Percentiles rank a stretch among this genome's conserved stretches.
These are phyloP conservation scores for Hestina assimilis DNA, from an alignment of 1,140 invertebrate species.

Conservation along the genomic window DNA sequence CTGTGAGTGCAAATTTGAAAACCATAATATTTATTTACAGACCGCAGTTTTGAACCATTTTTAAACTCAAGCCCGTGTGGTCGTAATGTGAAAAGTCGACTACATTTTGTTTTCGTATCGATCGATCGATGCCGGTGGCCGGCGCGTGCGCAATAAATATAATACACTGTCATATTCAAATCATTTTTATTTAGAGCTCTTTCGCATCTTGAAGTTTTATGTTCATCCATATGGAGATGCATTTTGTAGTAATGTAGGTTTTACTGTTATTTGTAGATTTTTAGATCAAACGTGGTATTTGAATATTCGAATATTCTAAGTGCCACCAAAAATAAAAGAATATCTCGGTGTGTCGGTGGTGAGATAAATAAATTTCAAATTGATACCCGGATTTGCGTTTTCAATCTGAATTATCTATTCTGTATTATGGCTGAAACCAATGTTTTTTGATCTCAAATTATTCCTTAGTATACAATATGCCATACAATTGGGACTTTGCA, in stretches of 20 bases:
- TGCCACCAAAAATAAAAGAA: no score
- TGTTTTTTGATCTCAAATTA: no score
- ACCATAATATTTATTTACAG: not conserved
- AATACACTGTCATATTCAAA: conserved; percentile 30
- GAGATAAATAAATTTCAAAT: no score
- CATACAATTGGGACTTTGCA: no score
- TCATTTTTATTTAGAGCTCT: conserved; percentile 21
- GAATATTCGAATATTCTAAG: no score
- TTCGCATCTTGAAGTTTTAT: conserved; percentile 10
- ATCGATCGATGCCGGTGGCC: conserved; percentile 30
- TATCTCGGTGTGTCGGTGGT: no score
- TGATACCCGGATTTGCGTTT: no score
- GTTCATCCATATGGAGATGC: not conserved
- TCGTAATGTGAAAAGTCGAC: conserved; percentile 4
- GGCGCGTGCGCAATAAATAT: conserved; percentile 27
- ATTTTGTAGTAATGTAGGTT: not conserved
- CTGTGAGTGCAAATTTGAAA: not conserved
- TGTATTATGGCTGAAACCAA: no score
- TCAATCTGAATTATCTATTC: no score
- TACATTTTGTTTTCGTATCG: conserved; percentile 22
- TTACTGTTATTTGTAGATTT: not conserved
- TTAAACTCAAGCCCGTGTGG: conserved; percentile 17
- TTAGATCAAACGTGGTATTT: no score
- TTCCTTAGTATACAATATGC: no score
- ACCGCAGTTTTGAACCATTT: conserved; percentile 8